phyloP scores from a whole-genome alignment of 2,888 invertebrate species.

The Trichacis sp. region DNA sequence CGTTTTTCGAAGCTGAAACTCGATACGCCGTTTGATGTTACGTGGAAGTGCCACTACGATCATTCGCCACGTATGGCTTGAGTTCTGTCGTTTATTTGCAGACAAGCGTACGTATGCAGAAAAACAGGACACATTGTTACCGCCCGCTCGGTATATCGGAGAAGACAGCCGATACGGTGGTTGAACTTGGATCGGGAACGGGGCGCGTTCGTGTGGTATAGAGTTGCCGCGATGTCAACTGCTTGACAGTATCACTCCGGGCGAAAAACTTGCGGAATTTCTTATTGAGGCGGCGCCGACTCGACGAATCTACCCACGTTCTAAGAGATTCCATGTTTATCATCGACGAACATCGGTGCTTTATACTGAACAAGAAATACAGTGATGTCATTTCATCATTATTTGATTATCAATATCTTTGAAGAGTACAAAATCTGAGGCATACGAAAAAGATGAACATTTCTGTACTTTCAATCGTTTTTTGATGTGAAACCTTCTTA shows the following conservation, averaged over 20 bases:
- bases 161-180: constrained; percentile 61
- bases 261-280: background rate
- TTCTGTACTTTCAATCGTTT: no score
- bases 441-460: no score
- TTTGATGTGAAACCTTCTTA: no score
- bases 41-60: constrained; percentile 32
- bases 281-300: no score
- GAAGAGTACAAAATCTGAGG: no score
- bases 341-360: no score
- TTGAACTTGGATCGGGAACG: constrained; percentile 47
- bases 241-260: constrained; percentile 49
- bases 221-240: constrained; percentile 60
- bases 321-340: no score
- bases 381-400: no score
- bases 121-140: constrained; percentile 35
- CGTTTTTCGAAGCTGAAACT: constrained; percentile 27
- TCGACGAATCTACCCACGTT: background rate
- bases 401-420: no score
- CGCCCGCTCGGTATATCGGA: constrained; percentile 42
- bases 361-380: no score
- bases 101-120: constrained; percentile 30
- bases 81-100: constrained; percentile 12
- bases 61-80: constrained; percentile 3
- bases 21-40: constrained; percentile 27
- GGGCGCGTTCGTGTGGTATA: constrained; percentile 49